Evolutionary conservation across 1,140 invertebrate species (phyloP), one percentile per base, ranked within the genome.

Genomic region (Geopemphigus sp.): DNA sequence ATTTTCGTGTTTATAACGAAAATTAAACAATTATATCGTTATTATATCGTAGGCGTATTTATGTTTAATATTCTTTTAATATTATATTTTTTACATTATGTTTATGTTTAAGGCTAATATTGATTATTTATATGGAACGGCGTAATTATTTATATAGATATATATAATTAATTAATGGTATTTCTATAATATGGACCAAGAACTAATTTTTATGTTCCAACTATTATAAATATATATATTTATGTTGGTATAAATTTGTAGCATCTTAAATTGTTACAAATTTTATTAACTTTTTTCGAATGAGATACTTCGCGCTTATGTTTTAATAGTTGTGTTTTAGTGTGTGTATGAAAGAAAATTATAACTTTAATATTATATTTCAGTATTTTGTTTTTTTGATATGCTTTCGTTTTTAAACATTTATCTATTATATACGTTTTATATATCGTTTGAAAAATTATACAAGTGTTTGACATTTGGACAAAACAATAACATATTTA

Each of bases 371-470:
- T 68, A 47, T 47, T 47, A 47, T 50, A 68, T 26, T 24, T 68
- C 24, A 14, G 1, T 17, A 68, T 1, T 5, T 1, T 26, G 6
- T 68, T 68, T 68, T 3, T 4, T 39, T 8, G 32, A 39, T 4
- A 39, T 8, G 32, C 32, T 39, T 4, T 39, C 32, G 8, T 39
- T 39, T 3, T 4, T 39, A 39, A 39, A 39, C 3, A 39, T 39
- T 24, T 24, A 47, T 47, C 24, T 17, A 24, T 50, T 47, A 24
- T 0, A 26, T 19, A 68, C n/a, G 26, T 68, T 68, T 68, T 68
- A 24, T 68, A 68, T 47, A 3, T 64, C 50, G 39, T 50, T 68
- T 68, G 39, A 68, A 68, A 50, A 50, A 50, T 50, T 12, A 50
- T 50, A 39, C 8, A 39, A 39, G 8, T 39, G 32, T 39, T 39